Evolutionary conservation across 2,888 invertebrate species (phyloP).

Genomic region (Sipha maydis): DNA sequence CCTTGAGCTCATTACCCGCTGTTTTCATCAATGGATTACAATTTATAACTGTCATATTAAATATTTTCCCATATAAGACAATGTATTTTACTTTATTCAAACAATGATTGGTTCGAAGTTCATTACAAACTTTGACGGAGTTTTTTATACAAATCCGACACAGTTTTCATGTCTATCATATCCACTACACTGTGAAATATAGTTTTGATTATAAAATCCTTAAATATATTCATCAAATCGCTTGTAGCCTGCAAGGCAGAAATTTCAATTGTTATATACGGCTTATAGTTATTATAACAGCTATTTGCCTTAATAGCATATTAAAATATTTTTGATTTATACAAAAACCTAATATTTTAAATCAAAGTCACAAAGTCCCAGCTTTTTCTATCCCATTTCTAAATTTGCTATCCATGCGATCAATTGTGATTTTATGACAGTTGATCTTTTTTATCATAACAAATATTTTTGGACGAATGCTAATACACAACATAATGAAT

Average conservation of each 20-base stretch:
- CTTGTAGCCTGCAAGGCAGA: background rate
- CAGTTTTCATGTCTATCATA: background rate
- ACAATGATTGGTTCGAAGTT: no score
- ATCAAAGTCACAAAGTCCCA: background rate
- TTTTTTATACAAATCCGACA: no score
- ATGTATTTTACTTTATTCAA: no score
- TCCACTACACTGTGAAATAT: background rate
- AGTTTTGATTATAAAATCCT: background rate
- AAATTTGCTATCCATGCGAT: background rate
- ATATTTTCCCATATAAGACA: background rate
- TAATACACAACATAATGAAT: no score
- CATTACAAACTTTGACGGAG: no score
- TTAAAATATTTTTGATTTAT: background rate
- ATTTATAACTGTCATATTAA: background rate
- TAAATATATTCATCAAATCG: background rate
- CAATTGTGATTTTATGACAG: no score
- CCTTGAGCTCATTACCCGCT: background rate
- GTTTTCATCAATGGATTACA: background rate
- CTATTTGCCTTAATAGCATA: background rate
- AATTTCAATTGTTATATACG: no score
- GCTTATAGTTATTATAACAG: background rate
- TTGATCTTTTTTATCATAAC: no score
- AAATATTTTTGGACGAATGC: no score
- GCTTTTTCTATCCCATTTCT: background rate
- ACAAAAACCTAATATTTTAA: background rate